Conservation (phyloP, 2,113 vertebrate species). For the Ondatra zibethicus region DNA sequence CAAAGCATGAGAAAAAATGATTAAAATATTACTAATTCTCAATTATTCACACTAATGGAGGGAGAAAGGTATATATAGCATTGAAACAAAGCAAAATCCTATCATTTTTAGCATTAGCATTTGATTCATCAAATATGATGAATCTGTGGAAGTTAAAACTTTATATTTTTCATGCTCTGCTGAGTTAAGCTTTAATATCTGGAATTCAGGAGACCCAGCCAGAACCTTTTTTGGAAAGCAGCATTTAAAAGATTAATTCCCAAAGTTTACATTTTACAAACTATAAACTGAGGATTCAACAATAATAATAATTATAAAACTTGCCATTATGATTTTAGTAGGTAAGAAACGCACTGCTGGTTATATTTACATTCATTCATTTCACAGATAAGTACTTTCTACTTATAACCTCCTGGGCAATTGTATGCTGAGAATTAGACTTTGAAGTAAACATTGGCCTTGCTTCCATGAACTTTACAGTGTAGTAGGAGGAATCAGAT, state of each 20-base stretch:
- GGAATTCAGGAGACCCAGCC: neutral
- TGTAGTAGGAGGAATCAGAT: neutral
- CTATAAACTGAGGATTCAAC: neutral
- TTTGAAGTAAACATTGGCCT: neutral
- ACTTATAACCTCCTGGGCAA: neutral
- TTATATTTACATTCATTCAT: neutral
- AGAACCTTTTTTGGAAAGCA: neutral
- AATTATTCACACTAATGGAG: conserved; percentile 66
- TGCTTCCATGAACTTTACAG: neutral
- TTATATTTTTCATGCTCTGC: neutral
- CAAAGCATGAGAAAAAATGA: conserved; percentile 32
- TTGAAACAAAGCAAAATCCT: conserved; percentile 41
- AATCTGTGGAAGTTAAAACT: neutral
- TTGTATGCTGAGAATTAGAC: neutral
- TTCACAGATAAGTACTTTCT: neutral
- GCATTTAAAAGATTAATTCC: neutral
- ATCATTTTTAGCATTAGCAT: neutral
- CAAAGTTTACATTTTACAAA: conserved; percentile 11
- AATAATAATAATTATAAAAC: neutral
- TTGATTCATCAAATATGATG: conserved; percentile 27
- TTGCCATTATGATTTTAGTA: conserved; percentile 13
- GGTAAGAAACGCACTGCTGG: neutral
- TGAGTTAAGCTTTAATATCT: neutral
- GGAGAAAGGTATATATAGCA: neutral
- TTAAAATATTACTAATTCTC: conserved; percentile 46